Evolutionary conservation across 1,140 invertebrate genomes (phyloP).

Genomic region (Drosophila suzukii): DNA sequence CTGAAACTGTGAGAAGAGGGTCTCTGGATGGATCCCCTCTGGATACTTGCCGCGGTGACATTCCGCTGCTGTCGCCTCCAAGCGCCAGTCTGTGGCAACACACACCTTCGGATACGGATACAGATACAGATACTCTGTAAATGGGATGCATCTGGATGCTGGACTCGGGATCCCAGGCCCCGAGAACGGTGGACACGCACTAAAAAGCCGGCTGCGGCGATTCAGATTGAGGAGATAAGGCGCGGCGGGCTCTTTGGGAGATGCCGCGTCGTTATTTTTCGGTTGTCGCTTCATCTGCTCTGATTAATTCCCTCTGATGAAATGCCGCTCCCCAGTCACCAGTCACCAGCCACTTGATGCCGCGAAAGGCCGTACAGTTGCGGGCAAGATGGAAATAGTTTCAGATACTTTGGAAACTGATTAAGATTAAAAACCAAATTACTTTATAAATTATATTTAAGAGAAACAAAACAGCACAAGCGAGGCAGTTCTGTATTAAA

Average conservation of each 20-base stretch:
- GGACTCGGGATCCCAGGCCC: background rate
- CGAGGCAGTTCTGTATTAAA: too few relatives aligned
- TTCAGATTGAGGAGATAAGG: conserved; percentile 73
- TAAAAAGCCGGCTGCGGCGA: conserved; percentile 45
- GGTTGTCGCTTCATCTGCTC: conserved; percentile 77
- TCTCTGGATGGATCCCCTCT: background rate
- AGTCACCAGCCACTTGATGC: conserved; percentile 17
- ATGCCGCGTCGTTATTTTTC: conserved; percentile 78
- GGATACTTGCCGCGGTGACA: conserved; percentile 43
- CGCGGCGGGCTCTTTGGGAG: conserved; percentile 49
- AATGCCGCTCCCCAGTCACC: conserved; percentile 58
- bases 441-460: too few relatives aligned
- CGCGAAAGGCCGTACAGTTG: conserved; percentile 1
- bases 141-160: conserved; percentile 28
- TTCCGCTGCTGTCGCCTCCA: conserved; percentile 35
- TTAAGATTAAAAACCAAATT: background rate
- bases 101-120: background rate
- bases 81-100: conserved; percentile 29
- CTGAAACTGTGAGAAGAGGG: conserved; percentile 19
- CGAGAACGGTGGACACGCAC: conserved; percentile 46
- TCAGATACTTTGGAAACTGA: too few relatives aligned
- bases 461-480: too few relatives aligned
- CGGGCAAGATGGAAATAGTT: background rate
- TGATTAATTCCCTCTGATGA: conserved; percentile 79
- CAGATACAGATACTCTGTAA: conserved; percentile 19